Evolutionary conservation across 2,113 vertebrate species (phyloP).

Genomic region (Prionailurus viverrinus): DNA sequence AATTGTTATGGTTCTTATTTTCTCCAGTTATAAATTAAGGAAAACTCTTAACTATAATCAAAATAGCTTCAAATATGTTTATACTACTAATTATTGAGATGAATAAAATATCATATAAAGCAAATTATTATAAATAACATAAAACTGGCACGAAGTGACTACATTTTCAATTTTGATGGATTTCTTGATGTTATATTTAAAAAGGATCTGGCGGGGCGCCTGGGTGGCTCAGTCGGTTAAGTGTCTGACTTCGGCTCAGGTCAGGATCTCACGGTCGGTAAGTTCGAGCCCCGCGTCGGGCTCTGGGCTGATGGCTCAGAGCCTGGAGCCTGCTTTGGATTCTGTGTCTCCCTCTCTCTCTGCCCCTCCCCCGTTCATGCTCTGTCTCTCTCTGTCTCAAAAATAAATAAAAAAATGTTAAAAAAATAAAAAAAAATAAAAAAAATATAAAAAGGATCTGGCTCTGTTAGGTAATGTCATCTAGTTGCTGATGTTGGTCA

Average conservation of each 20-base stretch:
- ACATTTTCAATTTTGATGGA: conserved; percentile 30
- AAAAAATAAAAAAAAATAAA: no score
- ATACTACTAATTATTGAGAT: background rate
- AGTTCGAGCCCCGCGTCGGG: no score
- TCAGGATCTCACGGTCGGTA: no score
- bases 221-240: no score
- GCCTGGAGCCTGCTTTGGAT: no score
- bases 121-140: conserved; percentile 43
- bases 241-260: no score
- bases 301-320: no score
- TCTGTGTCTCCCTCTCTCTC: no score
- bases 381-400: no score
- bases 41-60: conserved; percentile 23
- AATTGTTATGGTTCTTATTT: conserved; percentile 28
- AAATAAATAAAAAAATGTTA: no score
- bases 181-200: conserved; percentile 15
- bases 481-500: background rate
- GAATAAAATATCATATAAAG: conserved; percentile 15
- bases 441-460: background rate
- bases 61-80: conserved; percentile 29
- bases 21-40: conserved; percentile 22
- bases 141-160: conserved; percentile 1
- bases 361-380: no score
- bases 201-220: background rate
- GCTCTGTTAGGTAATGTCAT: background rate